Evolutionary conservation across 1,140 invertebrate genomes (phyloP), one percentile per base, ranked within the genome.

Genomic region (Coelopa frigida): DNA sequence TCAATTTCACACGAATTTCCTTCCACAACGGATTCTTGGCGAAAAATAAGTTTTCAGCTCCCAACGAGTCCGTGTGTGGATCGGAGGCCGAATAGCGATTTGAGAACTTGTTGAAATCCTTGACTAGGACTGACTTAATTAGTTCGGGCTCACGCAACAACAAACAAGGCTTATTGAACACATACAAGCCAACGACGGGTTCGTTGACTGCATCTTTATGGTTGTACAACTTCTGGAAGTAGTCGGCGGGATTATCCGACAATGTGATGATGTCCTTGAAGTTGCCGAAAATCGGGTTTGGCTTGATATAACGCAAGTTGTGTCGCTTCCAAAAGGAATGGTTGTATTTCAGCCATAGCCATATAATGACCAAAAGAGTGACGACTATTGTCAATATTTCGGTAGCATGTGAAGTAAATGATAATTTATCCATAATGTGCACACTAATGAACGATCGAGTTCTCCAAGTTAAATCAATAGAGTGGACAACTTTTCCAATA

Each of bases 81-180:
- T 60, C 59, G n/a, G 53, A 55, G 44, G 50, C 40, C 2, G 57
- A 12, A 3, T 38, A 51, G 2, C 58, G 59, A 51, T 68, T 62
- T 17, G 46, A 49, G 23, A 68, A 68, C 22, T 52, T 53, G 20
- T 64, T 63, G 31, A 73, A 74, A 47, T 74, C 73, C 46, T 73
- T 75, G 2, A 77, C 61, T 21, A 77, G 50, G 23, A 80, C 67
- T 17, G 58, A 51, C 43, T 75, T 75, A 7, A 79, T 58, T 3
- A 79, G 44, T 4, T 76, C 71, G 1, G 71, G 61, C 58, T 78
- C 74, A 11, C 68, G 61, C 1, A 78, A 44, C 0, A 78, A 45
- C 5, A 79, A 18, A 1, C 52, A 56, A 0, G 77, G 76, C 11
- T 59, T 53, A 36, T 65, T 51, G 3, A 70, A 47, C 35, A 72